Conservation (phyloP, 2,113 vertebrate species). For the Pelecanus crispus region DNA sequence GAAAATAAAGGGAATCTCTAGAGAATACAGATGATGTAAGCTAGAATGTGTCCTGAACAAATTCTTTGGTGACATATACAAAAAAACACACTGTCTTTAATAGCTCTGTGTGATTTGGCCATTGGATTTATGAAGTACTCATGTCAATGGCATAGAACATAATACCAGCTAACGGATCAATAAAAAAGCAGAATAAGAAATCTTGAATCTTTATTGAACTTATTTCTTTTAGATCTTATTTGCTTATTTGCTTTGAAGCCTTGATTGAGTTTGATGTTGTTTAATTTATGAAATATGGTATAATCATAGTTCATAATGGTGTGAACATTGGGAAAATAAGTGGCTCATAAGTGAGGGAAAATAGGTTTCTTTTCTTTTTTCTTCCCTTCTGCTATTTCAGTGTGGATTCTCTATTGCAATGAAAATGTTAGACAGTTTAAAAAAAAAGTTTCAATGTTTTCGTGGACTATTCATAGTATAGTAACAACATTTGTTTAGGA, state of each 20-base stretch:
- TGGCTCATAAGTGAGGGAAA: not conserved
- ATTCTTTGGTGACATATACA: not conserved
- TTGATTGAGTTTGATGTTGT: not conserved
- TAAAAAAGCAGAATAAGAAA: not conserved
- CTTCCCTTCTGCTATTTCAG: not conserved
- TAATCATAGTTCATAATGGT: not conserved
- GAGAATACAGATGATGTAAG: not conserved
- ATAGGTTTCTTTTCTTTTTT: not conserved
- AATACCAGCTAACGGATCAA: not conserved
- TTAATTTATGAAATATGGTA: not conserved
- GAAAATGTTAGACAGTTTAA: constrained; percentile 23
- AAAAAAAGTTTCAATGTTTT: constrained; percentile 27
- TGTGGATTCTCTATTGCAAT: not conserved
- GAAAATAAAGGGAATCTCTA: not conserved
- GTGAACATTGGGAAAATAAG: not conserved
- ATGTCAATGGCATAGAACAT: not conserved
- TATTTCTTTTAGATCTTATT: not conserved
- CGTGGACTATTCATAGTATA: constrained; percentile 32
- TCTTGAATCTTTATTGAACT: not conserved
- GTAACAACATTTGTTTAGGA: constrained; percentile 59
- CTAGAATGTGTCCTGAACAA: not conserved
- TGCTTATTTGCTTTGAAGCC: not conserved
- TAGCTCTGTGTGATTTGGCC: not conserved
- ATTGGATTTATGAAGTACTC: not conserved
- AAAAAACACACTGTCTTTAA: not conserved